Evolutionary conservation across 2,797 vertebrate species (phyloP), one percentile per base, ranked within the genome.

Genomic region (Anabacerthia variegaticeps): DNA sequence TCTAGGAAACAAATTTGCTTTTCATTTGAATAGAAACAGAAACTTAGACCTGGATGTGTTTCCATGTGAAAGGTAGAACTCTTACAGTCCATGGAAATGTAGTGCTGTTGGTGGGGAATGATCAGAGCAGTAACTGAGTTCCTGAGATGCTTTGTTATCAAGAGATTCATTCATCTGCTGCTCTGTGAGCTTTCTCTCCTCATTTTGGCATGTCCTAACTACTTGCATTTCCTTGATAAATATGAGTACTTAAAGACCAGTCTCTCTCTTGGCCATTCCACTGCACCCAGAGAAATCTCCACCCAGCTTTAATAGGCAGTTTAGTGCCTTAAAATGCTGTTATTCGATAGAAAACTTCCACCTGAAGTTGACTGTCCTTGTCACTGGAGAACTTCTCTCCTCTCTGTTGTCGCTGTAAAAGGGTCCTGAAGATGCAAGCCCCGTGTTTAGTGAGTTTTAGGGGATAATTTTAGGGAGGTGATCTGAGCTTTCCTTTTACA

Each of bases 1-100:
- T 6, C n/a, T 46, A 17, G 26, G 14, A 71, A 89, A 73, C 22
- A 78, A n/a, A 54, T n/a, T n/a, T 28, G 4, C 26, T 59, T 79
- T 39, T 77, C 1, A 2, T 65, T 88, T 51, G 21, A 54, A 41
- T 48, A n/a, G 43, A 85, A 75, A 3, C 3, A 67, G 68, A 92
- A 96, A 91, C 69, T 92, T 62, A 27, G 48, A 44, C 41, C 19
- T 49, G 22, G 34, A 39, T 24, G 5, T 4, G 14, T 61, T 95
- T 75, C 83, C 46, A 19, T 72, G 93, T 89, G 36, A 79, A 76
- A 93, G 79, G 87, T 68, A 77, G 66, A 95, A 88, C 37, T 62
- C 27, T 90, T 77, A 72, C 30, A 77, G 43, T 28, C 36, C 39
- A 12, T 23, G 36, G 66, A 39, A 81, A 36, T 2, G 1, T 44